These are phyloP conservation scores for Drosophila biarmipes DNA, from an alignment of 1,140 invertebrate species.

Conservation along the genomic window DNA sequence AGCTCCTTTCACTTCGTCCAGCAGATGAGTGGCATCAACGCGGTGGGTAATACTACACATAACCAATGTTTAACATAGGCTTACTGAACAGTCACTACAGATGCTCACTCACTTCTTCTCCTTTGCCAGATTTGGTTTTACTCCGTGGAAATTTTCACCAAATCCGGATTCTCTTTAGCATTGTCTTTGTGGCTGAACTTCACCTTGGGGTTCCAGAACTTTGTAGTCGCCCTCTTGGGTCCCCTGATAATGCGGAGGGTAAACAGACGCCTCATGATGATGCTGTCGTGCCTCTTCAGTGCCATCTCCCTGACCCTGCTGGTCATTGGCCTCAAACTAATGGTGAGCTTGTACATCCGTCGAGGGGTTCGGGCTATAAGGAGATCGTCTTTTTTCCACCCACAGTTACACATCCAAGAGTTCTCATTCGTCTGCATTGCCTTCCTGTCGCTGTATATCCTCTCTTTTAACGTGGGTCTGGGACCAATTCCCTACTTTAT, in stretches of 20 bases:
- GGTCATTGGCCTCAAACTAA: conserved; percentile 85
- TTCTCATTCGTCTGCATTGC: conserved; percentile 87
- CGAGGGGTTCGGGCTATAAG: background rate
- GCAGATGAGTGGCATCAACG: conserved; percentile 93
- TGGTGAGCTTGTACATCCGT: conserved; percentile 85
- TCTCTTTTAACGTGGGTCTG: conserved; percentile 91
- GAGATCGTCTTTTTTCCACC: background rate
- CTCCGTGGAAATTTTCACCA: conserved; percentile 87
- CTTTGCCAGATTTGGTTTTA: conserved; percentile 89
- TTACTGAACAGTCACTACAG: no score
- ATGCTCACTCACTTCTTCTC: background rate
- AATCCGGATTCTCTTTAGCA: conserved; percentile 85
- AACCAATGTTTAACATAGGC: background rate
- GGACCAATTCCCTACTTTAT: conserved; percentile 95
- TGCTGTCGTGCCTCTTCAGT: conserved; percentile 85
- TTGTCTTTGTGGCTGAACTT: conserved; percentile 88
- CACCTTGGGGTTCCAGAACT: conserved; percentile 88
- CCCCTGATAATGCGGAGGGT: conserved; percentile 86
- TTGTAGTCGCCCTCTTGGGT: conserved; percentile 87
- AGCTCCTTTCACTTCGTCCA: conserved; percentile 90
- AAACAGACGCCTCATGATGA: conserved; percentile 85
- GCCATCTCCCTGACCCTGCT: conserved; percentile 85
- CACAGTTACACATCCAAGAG: conserved; percentile 69
- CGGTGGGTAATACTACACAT: conserved; percentile 86
- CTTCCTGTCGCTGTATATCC: conserved; percentile 88